Evolutionary conservation across 2,797 vertebrate genomes (phyloP), one percentile per base, ranked within the genome.

Genomic region (Cyclopterus lumpus): DNA sequence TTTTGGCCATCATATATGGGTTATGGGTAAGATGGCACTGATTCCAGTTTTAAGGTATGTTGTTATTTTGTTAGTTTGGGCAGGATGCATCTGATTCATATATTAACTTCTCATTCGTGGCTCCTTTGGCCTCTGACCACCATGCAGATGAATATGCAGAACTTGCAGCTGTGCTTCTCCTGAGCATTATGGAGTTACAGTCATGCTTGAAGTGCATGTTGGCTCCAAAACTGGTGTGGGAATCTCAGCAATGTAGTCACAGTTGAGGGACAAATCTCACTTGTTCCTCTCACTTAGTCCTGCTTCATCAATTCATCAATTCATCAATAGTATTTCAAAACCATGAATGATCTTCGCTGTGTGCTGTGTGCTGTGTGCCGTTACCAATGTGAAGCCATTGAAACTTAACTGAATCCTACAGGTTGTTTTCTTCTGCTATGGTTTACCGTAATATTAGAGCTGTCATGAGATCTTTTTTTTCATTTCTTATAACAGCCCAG

Each of bases 81-180:
- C 46, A 58, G 68, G 54, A 69, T 59, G 38, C 62, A 71, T 68
- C 48, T 72, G 65, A 80, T 67, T 68, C 12, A 60, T 44, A 28
- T 22, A 15, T 53, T 68, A 49, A 65, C 22, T 63, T 24, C 54
- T 54, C 28, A 28, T 64, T 2, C 8, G 76, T 62, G 51, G 48
- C 74, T 79, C 65, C 34, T 75, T 71, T 81, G 83, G 82, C 82
- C 66, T 40, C 49, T 63, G 79, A 67, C 75, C 80, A n/a, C 14
- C 38, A 38, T 63, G 30, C 80, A 76, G 78, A 82, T 79, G 67
- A 75, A 62, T 74, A 70, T 34, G 63, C 57, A 40, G 69, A 60
- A 60, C 38, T 42, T 76, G 69, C 81, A 84, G 80, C 69, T 78
- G 76, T 54, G 73, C 44, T 14, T 65, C 57, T 67, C 22, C 53